Conservation (phyloP, 2,888 invertebrate species). For the Schizotus pectinicornis region DNA sequence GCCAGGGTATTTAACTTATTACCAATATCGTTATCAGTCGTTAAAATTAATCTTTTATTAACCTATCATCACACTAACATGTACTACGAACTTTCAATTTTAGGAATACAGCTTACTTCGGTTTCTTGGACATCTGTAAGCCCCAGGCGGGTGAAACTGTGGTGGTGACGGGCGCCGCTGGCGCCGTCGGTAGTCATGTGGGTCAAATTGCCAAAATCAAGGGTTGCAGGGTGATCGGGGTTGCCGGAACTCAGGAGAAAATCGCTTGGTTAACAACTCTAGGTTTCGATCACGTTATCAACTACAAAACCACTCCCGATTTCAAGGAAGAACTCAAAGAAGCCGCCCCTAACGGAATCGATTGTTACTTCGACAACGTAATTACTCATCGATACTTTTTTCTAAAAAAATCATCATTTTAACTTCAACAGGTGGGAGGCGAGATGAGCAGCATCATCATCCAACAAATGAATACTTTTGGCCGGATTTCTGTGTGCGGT, state of each 20-base stretch:
- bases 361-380: slow-evolving; percentile 80
- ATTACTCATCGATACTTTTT: background rate
- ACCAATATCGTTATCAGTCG: no score
- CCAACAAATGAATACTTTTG: slow-evolving; percentile 67
- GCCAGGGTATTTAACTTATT: slow-evolving; percentile 64
- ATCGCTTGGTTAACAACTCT: slow-evolving; percentile 69
- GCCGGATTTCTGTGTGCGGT: slow-evolving; percentile 73
- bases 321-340: slow-evolving; percentile 62
- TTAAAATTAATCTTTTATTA: no score
- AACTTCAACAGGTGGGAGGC: slow-evolving; percentile 67
- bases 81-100: no score
- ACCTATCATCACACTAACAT: no score
- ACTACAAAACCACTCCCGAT: slow-evolving; percentile 69
- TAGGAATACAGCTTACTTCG: slow-evolving; percentile 77
- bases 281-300: slow-evolving; percentile 71
- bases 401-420: background rate
- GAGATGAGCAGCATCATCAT: slow-evolving; percentile 68
- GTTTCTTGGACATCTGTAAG: slow-evolving; percentile 71
- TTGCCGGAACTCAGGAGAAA: slow-evolving; percentile 73
- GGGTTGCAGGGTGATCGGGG: slow-evolving; percentile 72
- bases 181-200: slow-evolving; percentile 77
- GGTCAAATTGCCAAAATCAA: slow-evolving; percentile 79
- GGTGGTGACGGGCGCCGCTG: slow-evolving; percentile 76
- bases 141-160: slow-evolving; percentile 75
- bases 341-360: slow-evolving; percentile 70